These are phyloP conservation scores for Harpalus rufipes DNA, from an alignment of 2,888 invertebrate species.

Conservation along the genomic window DNA sequence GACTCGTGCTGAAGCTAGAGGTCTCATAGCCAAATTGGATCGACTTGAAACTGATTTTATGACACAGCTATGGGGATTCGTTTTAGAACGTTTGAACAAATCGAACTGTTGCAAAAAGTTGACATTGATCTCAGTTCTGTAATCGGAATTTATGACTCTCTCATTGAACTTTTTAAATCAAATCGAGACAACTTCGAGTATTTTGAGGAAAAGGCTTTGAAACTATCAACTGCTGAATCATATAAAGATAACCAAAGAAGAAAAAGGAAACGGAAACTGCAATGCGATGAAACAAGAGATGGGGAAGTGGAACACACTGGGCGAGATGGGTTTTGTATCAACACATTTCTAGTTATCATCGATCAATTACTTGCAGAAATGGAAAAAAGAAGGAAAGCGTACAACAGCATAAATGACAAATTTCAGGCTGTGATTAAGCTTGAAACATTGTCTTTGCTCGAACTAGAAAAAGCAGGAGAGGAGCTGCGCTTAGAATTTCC, in stretches of 20 bases:
- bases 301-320: background rate
- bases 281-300: background rate
- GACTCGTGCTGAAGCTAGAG: conserved; percentile 11
- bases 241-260: background rate
- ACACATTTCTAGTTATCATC: background rate
- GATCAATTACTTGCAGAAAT: background rate
- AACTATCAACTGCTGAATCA: background rate
- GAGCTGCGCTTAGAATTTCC: too few relatives aligned
- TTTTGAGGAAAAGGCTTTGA: background rate
- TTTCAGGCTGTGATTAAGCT: background rate
- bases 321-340: background rate
- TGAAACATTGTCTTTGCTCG: background rate
- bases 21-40: background rate
- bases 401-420: background rate
- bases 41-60: background rate
- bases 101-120: background rate
- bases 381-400: conserved; percentile 2
- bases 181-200: conserved; percentile 15
- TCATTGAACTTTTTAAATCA: background rate
- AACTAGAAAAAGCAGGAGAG: too few relatives aligned
- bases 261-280: background rate
- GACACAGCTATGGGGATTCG: background rate
- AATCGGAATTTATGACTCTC: background rate
- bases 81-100: background rate
- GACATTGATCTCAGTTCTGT: background rate